phyloP scores from a whole-genome alignment of 2,113 vertebrate genomes.

The Sisor rabdophorus region DNA sequence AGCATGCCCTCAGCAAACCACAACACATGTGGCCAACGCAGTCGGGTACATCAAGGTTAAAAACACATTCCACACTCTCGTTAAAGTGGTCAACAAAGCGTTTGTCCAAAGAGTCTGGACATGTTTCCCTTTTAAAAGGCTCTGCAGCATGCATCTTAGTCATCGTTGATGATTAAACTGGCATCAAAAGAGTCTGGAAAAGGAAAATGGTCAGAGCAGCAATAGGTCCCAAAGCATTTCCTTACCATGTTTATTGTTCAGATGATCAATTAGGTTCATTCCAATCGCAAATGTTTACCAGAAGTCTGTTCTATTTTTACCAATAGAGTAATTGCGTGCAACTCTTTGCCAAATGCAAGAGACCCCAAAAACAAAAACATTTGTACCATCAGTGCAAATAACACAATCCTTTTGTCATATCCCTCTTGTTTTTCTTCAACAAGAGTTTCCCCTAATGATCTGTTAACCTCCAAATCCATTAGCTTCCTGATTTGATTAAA shows the following conservation, averaged over 20 bases:
- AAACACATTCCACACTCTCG: slow-evolving; percentile 25
- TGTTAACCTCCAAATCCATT: slow-evolving; percentile 38
- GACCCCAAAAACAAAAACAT: slow-evolving; percentile 13
- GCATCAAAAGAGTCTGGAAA: neutral
- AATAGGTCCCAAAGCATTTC: slow-evolving; percentile 28
- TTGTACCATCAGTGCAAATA: slow-evolving; percentile 28
- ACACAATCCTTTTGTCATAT: slow-evolving; percentile 36
- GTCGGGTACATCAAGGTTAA: slow-evolving; percentile 32
- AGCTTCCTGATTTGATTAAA: slow-evolving; percentile 53
- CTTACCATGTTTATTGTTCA: slow-evolving; percentile 18
- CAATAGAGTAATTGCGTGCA: slow-evolving; percentile 32
- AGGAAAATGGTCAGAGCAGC: slow-evolving; percentile 5
- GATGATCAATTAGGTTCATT: slow-evolving; percentile 26
- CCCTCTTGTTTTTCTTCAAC: slow-evolving; percentile 41
- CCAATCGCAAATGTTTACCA: slow-evolving; percentile 37
- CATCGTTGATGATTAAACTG: neutral
- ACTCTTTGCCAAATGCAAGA: slow-evolving; percentile 8
- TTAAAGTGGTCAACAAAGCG: neutral
- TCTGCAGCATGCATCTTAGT: slow-evolving; percentile 11
- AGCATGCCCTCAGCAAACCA: slow-evolving; percentile 28
- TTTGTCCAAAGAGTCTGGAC: neutral
- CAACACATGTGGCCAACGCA: slow-evolving; percentile 19
- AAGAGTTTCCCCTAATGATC: slow-evolving; percentile 40
- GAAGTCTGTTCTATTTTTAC: slow-evolving; percentile 45
- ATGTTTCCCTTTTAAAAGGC: neutral